Conservation (phyloP, 2,797 vertebrate genomes). For the Poeciliopsis gracilis region DNA sequence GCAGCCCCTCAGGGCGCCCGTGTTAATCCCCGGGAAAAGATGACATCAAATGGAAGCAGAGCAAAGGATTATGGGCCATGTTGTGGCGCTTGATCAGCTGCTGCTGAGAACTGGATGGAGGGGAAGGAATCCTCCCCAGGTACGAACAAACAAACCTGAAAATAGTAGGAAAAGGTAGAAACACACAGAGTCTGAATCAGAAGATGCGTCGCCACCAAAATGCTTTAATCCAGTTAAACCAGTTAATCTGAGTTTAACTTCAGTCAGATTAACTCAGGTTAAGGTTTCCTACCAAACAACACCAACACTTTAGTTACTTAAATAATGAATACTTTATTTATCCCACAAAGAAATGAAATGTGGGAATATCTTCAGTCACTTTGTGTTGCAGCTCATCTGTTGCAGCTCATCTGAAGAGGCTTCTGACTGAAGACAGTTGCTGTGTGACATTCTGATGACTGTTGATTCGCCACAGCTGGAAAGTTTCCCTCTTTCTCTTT, state of each 20-base stretch:
- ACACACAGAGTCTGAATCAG: conserved; percentile 44
- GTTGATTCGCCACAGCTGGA: too few species aligned
- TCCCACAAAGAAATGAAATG: background rate
- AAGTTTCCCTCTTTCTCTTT: too few species aligned
- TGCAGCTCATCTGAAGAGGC: too few species aligned
- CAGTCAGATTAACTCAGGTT: conserved; percentile 47
- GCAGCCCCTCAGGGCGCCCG: conserved; percentile 43
- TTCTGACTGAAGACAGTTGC: too few species aligned
- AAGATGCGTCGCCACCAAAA: conserved; percentile 24
- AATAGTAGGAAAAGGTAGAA: conserved; percentile 16
- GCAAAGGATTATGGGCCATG: conserved; percentile 71
- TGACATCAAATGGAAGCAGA: conserved; percentile 72
- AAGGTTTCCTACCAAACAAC: conserved; percentile 19
- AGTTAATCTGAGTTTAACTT: conserved; percentile 42
- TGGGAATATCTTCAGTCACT: too few species aligned
- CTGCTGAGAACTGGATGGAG: conserved; percentile 54
- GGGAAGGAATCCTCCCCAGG: conserved; percentile 44
- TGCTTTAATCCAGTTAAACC: background rate
- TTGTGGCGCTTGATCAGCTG: conserved; percentile 65
- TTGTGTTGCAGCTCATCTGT: too few species aligned
- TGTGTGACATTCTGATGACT: too few species aligned
- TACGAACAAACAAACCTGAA: conserved; percentile 36
- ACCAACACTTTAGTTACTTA: background rate
- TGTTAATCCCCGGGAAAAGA: conserved; percentile 72
- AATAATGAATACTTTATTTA: background rate